A percentile compares a stretch with the other conserved stretches of the same genome.
These are phyloP conservation scores for Drosophila aff. DNA, from an alignment of 1,140 invertebrate species.

Conservation along the genomic window DNA sequence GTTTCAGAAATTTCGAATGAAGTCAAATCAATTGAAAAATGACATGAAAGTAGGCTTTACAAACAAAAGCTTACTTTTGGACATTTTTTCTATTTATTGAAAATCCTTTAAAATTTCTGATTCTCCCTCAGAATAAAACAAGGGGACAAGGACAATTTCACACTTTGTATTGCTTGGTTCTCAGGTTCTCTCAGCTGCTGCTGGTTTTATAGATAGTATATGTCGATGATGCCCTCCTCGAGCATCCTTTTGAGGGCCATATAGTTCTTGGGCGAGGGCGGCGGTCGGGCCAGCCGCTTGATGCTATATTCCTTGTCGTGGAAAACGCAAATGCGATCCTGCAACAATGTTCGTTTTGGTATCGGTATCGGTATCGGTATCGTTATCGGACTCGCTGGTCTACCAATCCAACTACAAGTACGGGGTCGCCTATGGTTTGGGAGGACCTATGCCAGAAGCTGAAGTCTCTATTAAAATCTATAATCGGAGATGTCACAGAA, in stretches of 20 bases:
- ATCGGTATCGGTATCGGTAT: slow-evolving; percentile 39
- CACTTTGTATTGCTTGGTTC: slow-evolving; percentile 21
- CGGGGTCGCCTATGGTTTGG: slow-evolving; percentile 26
- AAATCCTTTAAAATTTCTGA: not conserved
- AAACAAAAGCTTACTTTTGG: not conserved
- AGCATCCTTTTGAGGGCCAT: slow-evolving; percentile 78
- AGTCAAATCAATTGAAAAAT: not conserved
- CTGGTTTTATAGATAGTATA: slow-evolving; percentile 68
- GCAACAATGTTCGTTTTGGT: slow-evolving; percentile 59
- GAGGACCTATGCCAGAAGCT: slow-evolving; percentile 32
- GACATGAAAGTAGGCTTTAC: not conserved
- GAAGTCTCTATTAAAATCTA: slow-evolving; percentile 13
- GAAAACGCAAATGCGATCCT: slow-evolving; percentile 80
- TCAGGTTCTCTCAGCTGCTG: not conserved
- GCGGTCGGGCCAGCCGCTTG: slow-evolving; percentile 71
- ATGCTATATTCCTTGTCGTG: slow-evolving; percentile 80
- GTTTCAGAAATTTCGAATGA: not conserved
- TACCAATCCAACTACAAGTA: slow-evolving; percentile 45
- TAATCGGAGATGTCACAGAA: slow-evolving; percentile 10
- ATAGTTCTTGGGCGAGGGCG: slow-evolving; percentile 79
- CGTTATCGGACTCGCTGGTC: slow-evolving; percentile 21
- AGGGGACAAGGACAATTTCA: slow-evolving; percentile 21
- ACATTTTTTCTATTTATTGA: not conserved
- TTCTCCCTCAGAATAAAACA: not conserved
- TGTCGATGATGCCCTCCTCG: slow-evolving; percentile 75